Percentiles rank a stretch among this genome's conserved stretches.
Conservation (phyloP, 2,888 invertebrate genomes). For the Drosophila affinis region DNA sequence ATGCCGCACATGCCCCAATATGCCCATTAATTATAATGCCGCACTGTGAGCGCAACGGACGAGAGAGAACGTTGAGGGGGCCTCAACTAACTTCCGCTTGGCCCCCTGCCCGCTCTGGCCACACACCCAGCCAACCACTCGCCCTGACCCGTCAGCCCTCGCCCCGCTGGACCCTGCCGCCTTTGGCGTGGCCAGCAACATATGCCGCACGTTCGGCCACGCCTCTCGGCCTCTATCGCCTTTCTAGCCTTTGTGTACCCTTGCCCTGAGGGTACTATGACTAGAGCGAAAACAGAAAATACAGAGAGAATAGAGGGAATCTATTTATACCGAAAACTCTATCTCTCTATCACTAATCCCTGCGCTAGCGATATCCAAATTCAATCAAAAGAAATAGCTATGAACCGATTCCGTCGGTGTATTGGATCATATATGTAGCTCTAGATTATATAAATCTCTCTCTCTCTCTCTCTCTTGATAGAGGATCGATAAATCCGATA, state of each 20-base stretch:
- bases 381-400: no score
- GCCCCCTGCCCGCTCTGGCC: background rate
- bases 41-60: slow-evolving; percentile 51
- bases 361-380: no score
- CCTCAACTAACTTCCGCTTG: slow-evolving; percentile 42
- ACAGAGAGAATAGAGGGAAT: no score
- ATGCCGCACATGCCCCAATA: slow-evolving; percentile 59
- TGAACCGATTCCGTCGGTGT: no score
- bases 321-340: no score
- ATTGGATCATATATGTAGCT: no score
- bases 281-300: no score
- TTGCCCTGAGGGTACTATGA: slow-evolving; percentile 9
- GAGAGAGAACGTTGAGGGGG: background rate
- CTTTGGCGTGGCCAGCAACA: slow-evolving; percentile 38
- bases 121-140: slow-evolving; percentile 5
- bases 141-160: slow-evolving; percentile 1
- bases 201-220: slow-evolving; percentile 61
- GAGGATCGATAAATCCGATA: no score
- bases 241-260: slow-evolving; percentile 32
- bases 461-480: no score
- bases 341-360: no score
- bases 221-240: slow-evolving; percentile 50
- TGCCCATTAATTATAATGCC: slow-evolving; percentile 75
- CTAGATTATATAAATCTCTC: no score
- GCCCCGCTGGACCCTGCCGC: background rate